phyloP scores from a whole-genome alignment of 2,888 invertebrate species.

The Hermodice carunculata region DNA sequence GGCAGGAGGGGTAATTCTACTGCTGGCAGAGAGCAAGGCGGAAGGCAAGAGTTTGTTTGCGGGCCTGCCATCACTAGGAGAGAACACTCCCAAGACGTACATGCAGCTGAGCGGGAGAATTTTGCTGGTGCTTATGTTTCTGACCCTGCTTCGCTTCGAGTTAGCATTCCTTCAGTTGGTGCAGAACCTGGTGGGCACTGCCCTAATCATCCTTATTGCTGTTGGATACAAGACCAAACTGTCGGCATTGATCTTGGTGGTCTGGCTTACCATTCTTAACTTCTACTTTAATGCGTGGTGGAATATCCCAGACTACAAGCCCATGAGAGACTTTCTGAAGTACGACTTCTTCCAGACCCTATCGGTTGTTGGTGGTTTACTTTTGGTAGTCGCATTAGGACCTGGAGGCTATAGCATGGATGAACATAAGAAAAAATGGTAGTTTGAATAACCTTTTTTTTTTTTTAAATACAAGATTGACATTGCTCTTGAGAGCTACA shows the following conservation, averaged over 20 bases:
- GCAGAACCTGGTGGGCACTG: conserved; percentile 92
- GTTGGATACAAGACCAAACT: conserved; percentile 99
- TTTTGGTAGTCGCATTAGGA: conserved; percentile 98
- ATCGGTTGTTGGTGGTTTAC: conserved; percentile 97
- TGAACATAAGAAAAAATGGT: conserved; percentile 99
- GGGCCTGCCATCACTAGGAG: conserved; percentile 79
- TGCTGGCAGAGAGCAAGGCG: conserved; percentile 94
- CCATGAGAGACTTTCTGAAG: conserved; percentile 98
- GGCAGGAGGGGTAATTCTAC: conserved; percentile 95
- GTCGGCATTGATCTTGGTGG: conserved; percentile 92
- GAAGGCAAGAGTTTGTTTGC: conserved; percentile 97
- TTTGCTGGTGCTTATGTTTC: conserved; percentile 98
- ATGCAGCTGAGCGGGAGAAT: conserved; percentile 95
- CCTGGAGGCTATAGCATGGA: conserved; percentile 97
- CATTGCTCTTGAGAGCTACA: no score
- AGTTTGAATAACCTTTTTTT: no score
- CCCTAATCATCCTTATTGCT: conserved; percentile 94
- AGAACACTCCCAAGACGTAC: conserved; percentile 91
- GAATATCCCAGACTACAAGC: conserved; percentile 94
- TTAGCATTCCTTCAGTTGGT: conserved; percentile 86
- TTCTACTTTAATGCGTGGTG: conserved; percentile 99
- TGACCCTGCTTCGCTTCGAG: conserved; percentile 95
- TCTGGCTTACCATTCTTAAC: conserved; percentile 90
- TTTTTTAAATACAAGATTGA: no score
- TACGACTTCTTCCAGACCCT: conserved; percentile 99